Evolutionary conservation across 2,888 invertebrate genomes (phyloP).

Genomic region (Xylota segnis): DNA sequence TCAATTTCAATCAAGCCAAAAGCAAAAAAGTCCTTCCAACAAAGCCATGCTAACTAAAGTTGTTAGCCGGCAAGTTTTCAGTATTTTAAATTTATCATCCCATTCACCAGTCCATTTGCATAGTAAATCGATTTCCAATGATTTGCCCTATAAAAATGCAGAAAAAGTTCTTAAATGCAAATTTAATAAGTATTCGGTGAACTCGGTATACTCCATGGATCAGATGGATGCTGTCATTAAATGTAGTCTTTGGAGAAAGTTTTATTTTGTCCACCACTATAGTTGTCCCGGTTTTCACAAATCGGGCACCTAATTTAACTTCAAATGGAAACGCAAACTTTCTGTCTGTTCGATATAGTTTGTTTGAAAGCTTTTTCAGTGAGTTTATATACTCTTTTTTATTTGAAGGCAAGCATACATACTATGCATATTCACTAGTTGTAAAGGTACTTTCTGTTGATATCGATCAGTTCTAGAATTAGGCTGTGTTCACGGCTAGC

Average conservation of each 20-base stretch:
- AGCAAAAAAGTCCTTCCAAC: too few species aligned
- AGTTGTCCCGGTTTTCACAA: slow-evolving; percentile 10
- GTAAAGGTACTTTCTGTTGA: too few species aligned
- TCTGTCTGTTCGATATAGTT: background rate
- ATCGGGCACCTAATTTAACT: slow-evolving; percentile 29
- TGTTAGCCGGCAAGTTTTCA: slow-evolving; percentile 16
- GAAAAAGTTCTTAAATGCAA: slow-evolving; percentile 54
- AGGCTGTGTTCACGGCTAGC: too few species aligned
- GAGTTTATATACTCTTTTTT: too few species aligned
- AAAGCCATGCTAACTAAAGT: background rate
- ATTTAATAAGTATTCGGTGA: slow-evolving; percentile 38
- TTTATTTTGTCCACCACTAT: slow-evolving; percentile 18
- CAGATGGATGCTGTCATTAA: slow-evolving; percentile 5
- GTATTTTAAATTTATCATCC: slow-evolving; percentile 8
- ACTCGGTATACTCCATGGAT: background rate
- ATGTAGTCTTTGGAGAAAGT: slow-evolving; percentile 4
- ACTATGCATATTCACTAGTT: too few species aligned
- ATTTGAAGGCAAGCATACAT: too few species aligned
- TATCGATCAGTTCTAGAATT: too few species aligned
- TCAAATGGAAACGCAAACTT: slow-evolving; percentile 19
- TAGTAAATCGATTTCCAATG: slow-evolving; percentile 62
- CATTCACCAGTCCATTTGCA: slow-evolving; percentile 40
- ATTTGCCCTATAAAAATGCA: slow-evolving; percentile 37
- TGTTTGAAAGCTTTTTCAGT: too few species aligned
- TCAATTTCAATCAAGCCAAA: too few species aligned